Percentiles rank a stretch among this genome's conserved stretches.
Evolutionary conservation across 2,113 vertebrate genomes (phyloP).

Genomic region (Marmota monax): DNA sequence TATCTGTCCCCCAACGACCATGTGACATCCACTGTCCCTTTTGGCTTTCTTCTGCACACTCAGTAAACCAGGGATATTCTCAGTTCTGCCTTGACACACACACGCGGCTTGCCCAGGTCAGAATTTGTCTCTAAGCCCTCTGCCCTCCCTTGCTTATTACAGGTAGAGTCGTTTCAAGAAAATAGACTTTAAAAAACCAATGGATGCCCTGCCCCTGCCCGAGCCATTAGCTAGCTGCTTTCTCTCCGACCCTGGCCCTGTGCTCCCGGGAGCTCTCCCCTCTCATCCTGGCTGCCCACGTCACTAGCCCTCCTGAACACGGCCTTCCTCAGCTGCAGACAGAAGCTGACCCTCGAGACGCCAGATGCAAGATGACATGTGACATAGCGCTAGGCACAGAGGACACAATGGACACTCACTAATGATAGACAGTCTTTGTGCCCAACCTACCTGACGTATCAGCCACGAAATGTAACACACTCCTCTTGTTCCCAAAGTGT

Average conservation of each 20-base stretch:
- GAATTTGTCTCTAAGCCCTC: neutral
- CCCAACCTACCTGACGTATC: too few species aligned
- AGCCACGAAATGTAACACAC: too few species aligned
- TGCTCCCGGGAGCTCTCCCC: too few species aligned
- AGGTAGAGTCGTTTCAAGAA: neutral
- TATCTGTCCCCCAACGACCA: neutral
- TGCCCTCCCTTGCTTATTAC: neutral
- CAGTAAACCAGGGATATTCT: neutral
- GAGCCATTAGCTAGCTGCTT: neutral
- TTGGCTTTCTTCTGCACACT: neutral
- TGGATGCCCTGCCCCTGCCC: neutral
- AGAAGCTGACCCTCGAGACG: neutral
- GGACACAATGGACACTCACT: neutral
- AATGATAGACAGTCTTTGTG: neutral
- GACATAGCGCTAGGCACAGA: accelerated
- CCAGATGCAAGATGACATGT: too few species aligned
- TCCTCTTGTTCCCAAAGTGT: neutral
- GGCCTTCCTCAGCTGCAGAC: neutral
- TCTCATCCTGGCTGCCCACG: too few species aligned
- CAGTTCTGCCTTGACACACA: neutral
- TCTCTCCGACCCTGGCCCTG: neutral
- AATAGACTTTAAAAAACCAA: neutral
- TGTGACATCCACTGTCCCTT: too few species aligned
- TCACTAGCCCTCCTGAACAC: too few species aligned
- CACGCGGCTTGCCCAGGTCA: neutral